A percentile compares a stretch with the other conserved stretches of the same genome.
phyloP scores from a whole-genome alignment of 2,797 vertebrate genomes.

The Heteromormyrus szaboi region DNA sequence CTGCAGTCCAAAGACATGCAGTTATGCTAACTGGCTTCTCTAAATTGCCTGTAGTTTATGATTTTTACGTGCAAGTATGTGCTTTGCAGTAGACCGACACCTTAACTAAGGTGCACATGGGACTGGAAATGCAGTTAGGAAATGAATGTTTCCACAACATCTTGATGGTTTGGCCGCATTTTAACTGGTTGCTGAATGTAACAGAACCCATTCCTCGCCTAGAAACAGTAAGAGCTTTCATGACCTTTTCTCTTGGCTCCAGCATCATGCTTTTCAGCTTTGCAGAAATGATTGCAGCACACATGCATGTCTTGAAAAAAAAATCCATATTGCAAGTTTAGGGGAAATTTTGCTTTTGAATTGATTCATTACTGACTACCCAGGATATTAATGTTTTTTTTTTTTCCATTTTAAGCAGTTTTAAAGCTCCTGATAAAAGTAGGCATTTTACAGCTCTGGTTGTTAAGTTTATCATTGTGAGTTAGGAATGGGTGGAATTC shows the following conservation, averaged over 20 bases:
- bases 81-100: neutral
- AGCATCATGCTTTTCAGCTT: neutral
- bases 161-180: neutral
- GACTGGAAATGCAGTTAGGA: neutral
- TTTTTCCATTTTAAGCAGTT: neutral
- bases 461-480: neutral
- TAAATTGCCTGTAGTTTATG: neutral
- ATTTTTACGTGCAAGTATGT: neutral
- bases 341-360: neutral
- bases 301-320: neutral
- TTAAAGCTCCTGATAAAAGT: neutral
- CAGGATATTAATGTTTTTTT: neutral
- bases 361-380: neutral
- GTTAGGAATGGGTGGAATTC: neutral
- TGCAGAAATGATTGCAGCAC: neutral
- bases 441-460: neutral
- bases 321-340: neutral
- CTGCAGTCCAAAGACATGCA: neutral
- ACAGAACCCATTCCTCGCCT: neutral
- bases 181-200: neutral
- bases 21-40: neutral
- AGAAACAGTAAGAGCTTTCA: neutral
- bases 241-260: neutral
- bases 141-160: neutral
- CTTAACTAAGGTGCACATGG: neutral